Evolutionary conservation across 2,888 invertebrate species (phyloP).

Genomic region (Lamellibrachia columna): DNA sequence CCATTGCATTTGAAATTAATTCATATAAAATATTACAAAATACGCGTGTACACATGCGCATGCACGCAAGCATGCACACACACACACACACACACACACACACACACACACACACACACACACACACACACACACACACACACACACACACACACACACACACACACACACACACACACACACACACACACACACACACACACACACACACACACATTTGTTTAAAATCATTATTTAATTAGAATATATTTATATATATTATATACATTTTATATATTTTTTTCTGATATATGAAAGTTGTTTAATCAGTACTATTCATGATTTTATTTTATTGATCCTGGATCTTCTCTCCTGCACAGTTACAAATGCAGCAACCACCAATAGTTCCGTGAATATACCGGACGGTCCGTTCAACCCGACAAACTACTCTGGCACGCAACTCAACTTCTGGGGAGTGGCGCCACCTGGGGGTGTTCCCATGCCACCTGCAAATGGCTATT

Average conservation of each 20-base stretch:
- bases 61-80: no score
- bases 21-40: no score
- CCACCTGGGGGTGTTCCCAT: conserved; percentile 39
- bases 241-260: conserved; percentile 17
- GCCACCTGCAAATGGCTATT: not conserved
- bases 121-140: not conserved
- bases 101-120: not conserved
- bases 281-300: no score
- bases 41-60: no score
- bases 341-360: not conserved
- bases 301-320: no score
- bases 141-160: not conserved
- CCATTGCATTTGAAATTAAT: not conserved
- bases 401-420: conserved; percentile 65
- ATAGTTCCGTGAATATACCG: conserved; percentile 43
- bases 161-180: not conserved
- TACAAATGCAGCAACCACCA: not conserved
- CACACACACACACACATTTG: not conserved
- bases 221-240: not conserved
- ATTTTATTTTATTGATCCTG: not conserved
- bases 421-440: conserved; percentile 66
- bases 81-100: not conserved
- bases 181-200: not conserved
- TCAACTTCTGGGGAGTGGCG: conserved; percentile 65
- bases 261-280: not conserved